Base-by-base conservation (phyloP, 2,797 vertebrate species). In the Centropyge bicolor region DNA sequence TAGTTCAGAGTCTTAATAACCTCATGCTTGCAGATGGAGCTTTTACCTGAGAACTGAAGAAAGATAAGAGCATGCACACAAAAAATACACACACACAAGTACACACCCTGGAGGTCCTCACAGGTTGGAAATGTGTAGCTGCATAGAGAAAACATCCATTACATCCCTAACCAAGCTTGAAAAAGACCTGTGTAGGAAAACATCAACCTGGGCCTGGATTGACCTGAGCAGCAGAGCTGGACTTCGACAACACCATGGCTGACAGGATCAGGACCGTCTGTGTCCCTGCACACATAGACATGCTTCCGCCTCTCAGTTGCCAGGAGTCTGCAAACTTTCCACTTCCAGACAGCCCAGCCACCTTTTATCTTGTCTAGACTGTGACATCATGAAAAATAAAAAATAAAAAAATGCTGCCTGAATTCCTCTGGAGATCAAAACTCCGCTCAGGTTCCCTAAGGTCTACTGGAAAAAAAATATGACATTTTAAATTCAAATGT, bases 21-120 rank as follows among this genome's bases (percentile, higher is more conserved):
- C 84, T 63, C 10, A 45, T 62, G 69, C 85, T 76, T 66, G 75
- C 59, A 52, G 78, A 84, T 86, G 41, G 49, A 85, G 82, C 80
- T 90, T 90, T 89, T 91, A 89, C 88, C 84, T 90, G 80, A 79
- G 80, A 83, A 78, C 62, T 70, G 69, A 71, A 24, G 82, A 75
- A 76, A 86, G 75, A 91, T 82, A 84, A 88, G 74, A 46, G 55
- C 60, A 31, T 57, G 45, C 17, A 55, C 70, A 63, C 69, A 76
- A 36, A 84, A 84, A 73, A 75, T 41, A 68, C 55, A 70, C 31
- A 70, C 31, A 76, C 19, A 41, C 66, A 22, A 6, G 51, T 6
- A 27, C 13, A 4, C 63, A 76, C 61, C 61, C 46, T 35, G 45
- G 71, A 74, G 78, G 70, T 79, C 74, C 49, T 73, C 43, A 56